Base-by-base conservation (phyloP, 2,888 invertebrate species). In the Caenorhabditis zanzibari region DNA sequence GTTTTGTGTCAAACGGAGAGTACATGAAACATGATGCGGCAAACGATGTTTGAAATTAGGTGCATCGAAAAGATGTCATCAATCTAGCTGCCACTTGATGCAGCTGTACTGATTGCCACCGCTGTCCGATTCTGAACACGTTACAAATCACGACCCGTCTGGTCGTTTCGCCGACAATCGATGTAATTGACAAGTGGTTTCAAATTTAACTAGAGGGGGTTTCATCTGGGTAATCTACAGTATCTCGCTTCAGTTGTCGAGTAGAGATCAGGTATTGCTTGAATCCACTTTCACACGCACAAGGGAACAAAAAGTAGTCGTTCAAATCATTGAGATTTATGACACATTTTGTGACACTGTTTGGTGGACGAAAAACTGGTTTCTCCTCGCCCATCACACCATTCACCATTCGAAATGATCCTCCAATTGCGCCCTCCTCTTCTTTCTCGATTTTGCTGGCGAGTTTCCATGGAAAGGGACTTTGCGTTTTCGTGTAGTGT, bases 241-340 rank as follows among this genome's bases (percentile, higher is more conserved):
- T 52, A 32, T 35, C 58, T 66, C 66, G 47, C 24, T 61, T 24
- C 38, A 47, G 19, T 7, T 63, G 63, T 47, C n/a, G 1, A 73
- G 19, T 56, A 38, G 2, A 14, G 16, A 66, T 47, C 61, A 22
- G 32, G 64, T 61, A 28, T 32, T 66, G 14, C 38, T n/a, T 71
- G 54, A 14, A 77, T 63, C 28, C 49, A 5, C 54, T 63, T 63
- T 71, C 71, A 44, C 71, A 71, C 35, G 16, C 44, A 76, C 38
- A 14, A 38, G 41, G 56, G 54, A 52, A 77, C 69, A 68, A 69
- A 61, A 77, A 77, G 58, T 59, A 77, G 77, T 77, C 71, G 77
- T 77, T 77, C 69, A 77, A 77, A 77, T 77, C 77, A 77, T 77
- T 71, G 77, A 61, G 77, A 77, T 77, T 77, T 77, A 77, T 77